Conservation (phyloP, 2,797 vertebrate species). For the Helostoma temminkii region DNA sequence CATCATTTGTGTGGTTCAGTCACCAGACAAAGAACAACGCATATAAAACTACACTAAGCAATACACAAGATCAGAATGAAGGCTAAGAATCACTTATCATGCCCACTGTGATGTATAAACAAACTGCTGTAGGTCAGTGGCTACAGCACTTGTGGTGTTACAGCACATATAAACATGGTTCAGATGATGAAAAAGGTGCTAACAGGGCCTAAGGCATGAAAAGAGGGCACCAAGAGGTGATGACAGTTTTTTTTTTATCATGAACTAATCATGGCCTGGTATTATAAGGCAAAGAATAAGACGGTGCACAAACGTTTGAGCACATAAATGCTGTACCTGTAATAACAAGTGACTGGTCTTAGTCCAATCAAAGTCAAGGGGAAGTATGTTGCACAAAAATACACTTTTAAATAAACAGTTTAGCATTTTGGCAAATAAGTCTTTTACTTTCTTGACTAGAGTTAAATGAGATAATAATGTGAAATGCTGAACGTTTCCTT, state of each 20-base stretch:
- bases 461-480: too few species aligned
- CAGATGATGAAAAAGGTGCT: slow-evolving; percentile 80
- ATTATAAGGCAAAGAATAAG: slow-evolving; percentile 1
- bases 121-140: slow-evolving; percentile 74
- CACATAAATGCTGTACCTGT: too few species aligned
- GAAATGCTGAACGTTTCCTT: too few species aligned
- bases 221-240: slow-evolving; percentile 37
- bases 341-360: too few species aligned
- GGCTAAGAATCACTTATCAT: slow-evolving; percentile 66
- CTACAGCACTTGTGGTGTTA: slow-evolving; percentile 57
- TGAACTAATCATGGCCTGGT: slow-evolving; percentile 8
- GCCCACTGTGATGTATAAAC: slow-evolving; percentile 70
- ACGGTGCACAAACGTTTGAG: neutral
- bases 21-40: slow-evolving; percentile 46
- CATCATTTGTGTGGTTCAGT: slow-evolving; percentile 37
- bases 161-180: slow-evolving; percentile 72
- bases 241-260: slow-evolving; percentile 10
- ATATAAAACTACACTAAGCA: slow-evolving; percentile 40
- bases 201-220: slow-evolving; percentile 53
- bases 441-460: too few species aligned
- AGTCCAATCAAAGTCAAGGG: too few species aligned
- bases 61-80: slow-evolving; percentile 46
- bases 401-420: too few species aligned
- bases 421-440: too few species aligned
- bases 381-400: too few species aligned